phyloP scores from a whole-genome alignment of 2,797 vertebrate species.

The Sebastolobus altivelis region DNA sequence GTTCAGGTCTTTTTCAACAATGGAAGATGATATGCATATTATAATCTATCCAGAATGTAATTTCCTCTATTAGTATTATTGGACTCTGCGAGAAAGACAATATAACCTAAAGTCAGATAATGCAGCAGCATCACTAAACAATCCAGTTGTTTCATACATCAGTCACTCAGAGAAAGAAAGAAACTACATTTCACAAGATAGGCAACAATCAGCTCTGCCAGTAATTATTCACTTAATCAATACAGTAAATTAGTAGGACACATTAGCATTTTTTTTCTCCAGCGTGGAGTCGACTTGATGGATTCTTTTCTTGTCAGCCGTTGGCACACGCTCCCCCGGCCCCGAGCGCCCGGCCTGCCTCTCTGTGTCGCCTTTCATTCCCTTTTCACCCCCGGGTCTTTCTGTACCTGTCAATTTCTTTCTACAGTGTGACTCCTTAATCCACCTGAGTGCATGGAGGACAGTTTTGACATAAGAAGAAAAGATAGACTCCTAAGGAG shows the following conservation, averaged over 20 bases:
- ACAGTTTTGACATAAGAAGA: constrained; percentile 85
- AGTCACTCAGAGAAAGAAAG: background rate
- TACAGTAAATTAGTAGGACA: constrained; percentile 26
- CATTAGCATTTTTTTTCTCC: constrained; percentile 19
- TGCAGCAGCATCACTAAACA: constrained; percentile 32
- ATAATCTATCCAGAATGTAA: background rate
- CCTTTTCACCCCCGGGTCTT: constrained; percentile 73
- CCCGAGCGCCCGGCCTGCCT: constrained; percentile 29
- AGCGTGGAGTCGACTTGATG: constrained; percentile 22
- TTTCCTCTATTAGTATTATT: constrained; percentile 16
- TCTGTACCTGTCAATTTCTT: constrained; percentile 80
- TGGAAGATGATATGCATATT: background rate
- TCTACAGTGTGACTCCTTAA: constrained; percentile 78
- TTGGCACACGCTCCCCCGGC: constrained; percentile 26
- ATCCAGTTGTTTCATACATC: constrained; percentile 5
- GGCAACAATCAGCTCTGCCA: constrained; percentile 11
- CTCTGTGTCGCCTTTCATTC: constrained; percentile 73
- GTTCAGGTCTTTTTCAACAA: background rate
- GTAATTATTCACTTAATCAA: constrained; percentile 38
- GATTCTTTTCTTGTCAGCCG: constrained; percentile 49
- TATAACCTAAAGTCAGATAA: background rate
- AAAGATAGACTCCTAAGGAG: constrained; percentile 80
- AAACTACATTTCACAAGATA: background rate
- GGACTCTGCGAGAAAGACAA: constrained; percentile 9
- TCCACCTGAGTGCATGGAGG: constrained; percentile 85